Evolutionary conservation across 2,888 invertebrate genomes (phyloP).

Genomic region (Anagyrus pseudococci): DNA sequence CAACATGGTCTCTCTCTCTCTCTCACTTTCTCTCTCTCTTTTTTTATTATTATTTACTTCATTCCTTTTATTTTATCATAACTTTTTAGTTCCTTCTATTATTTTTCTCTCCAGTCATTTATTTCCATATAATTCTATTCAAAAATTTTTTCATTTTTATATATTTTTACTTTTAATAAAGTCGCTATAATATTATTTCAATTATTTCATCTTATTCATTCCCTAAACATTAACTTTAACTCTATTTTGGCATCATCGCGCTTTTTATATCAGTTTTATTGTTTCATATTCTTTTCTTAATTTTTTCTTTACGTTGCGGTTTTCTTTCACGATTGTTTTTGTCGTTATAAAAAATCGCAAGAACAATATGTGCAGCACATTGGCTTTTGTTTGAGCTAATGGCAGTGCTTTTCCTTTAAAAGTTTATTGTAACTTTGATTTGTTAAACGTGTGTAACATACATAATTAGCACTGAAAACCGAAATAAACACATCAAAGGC

Average conservation of each 20-base stretch:
- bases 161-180: conserved; percentile 50
- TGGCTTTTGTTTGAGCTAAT: conserved; percentile 32
- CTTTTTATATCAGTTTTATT: conserved; percentile 46
- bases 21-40: too few relatives aligned
- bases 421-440: background rate
- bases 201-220: conserved; percentile 47
- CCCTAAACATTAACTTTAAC: conserved; percentile 57
- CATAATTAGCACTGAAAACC: too few relatives aligned
- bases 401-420: conserved; percentile 35
- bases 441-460: too few relatives aligned
- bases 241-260: conserved; percentile 62
- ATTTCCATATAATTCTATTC: conserved; percentile 44
- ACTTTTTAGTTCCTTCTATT: conserved; percentile 42
- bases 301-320: too few relatives aligned
- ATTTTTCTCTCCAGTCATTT: conserved; percentile 40
- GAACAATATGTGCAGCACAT: conserved; percentile 33
- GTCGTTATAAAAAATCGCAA: conserved; percentile 39
- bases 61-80: conserved; percentile 44
- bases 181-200: conserved; percentile 53
- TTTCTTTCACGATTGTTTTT: too few relatives aligned
- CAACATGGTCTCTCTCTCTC: conserved; percentile 49
- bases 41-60: conserved; percentile 41
- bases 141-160: conserved; percentile 49
- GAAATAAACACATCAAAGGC: too few relatives aligned
- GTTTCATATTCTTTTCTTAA: conserved; percentile 33